These are phyloP conservation scores for Myanophis thanlyinensis DNA, from an alignment of 2,113 vertebrate genomes.

Conservation along the genomic window DNA sequence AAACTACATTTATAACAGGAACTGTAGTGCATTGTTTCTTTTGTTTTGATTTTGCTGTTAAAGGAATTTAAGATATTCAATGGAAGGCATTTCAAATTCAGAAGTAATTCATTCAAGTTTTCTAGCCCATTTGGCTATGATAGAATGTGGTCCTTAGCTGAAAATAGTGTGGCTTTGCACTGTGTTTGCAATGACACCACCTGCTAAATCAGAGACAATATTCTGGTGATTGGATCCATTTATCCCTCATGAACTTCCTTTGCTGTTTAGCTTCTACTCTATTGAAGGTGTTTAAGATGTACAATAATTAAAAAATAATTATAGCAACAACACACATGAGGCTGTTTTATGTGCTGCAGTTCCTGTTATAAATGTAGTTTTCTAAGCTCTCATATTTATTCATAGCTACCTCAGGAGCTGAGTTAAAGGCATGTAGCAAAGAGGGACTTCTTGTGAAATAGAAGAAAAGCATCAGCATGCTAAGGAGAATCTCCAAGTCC, in stretches of 20 bases:
- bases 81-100: conserved; percentile 4
- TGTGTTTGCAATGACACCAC: not conserved
- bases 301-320: not conserved
- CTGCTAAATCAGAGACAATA: not conserved
- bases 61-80: not conserved
- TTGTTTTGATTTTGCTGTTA: not conserved
- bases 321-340: not conserved
- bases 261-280: conserved; percentile 11
- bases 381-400: not conserved
- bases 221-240: not conserved
- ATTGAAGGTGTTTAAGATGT: not conserved
- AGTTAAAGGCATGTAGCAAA: not conserved
- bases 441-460: not conserved
- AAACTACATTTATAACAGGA: not conserved
- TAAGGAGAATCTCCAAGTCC: not conserved
- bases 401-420: not conserved
- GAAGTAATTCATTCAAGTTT: conserved; percentile 11
- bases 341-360: not conserved
- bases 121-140: not conserved
- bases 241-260: not conserved
- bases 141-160: not conserved
- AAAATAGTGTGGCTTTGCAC: not conserved
- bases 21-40: not conserved
- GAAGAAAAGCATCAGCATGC: not conserved
- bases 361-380: not conserved